phyloP scores from a whole-genome alignment of 2,888 invertebrate genomes.

The Gisinianus flammeolus region DNA sequence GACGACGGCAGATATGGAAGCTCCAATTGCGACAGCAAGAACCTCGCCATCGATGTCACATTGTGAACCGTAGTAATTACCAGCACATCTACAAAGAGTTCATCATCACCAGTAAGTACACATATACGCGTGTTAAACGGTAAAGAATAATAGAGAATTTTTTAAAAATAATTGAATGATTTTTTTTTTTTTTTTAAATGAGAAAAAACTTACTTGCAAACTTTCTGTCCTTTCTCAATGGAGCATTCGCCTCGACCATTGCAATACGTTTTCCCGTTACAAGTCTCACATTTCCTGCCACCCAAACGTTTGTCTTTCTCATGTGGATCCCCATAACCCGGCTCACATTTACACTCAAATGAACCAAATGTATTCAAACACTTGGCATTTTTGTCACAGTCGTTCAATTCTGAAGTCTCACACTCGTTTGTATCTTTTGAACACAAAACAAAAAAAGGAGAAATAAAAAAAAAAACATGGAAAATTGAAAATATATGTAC shows the following conservation, averaged over 20 bases:
- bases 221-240: constrained; percentile 75
- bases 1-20: constrained; percentile 84
- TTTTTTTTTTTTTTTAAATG: not conserved
- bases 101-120: not conserved
- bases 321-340: constrained; percentile 78
- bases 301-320: constrained; percentile 70
- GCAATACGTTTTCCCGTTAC: constrained; percentile 75
- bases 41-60: constrained; percentile 94
- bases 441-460: not conserved
- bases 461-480: not conserved
- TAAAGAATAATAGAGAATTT: not conserved
- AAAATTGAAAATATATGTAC: not conserved
- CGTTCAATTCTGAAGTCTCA: constrained; percentile 78
- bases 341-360: constrained; percentile 76
- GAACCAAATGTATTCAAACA: constrained; percentile 86
- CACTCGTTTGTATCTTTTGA: constrained; percentile 83
- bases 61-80: constrained; percentile 84
- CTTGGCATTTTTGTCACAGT: constrained; percentile 78
- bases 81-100: constrained; percentile 70
- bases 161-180: not conserved
- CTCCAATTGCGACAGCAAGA: constrained; percentile 87
- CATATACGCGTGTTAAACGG: not conserved
- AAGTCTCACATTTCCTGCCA: constrained; percentile 79
- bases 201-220: constrained; percentile 71
- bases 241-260: constrained; percentile 84